These are phyloP conservation scores for Papilio helenus DNA, from an alignment of 1,140 invertebrate genomes.

Conservation along the genomic window DNA sequence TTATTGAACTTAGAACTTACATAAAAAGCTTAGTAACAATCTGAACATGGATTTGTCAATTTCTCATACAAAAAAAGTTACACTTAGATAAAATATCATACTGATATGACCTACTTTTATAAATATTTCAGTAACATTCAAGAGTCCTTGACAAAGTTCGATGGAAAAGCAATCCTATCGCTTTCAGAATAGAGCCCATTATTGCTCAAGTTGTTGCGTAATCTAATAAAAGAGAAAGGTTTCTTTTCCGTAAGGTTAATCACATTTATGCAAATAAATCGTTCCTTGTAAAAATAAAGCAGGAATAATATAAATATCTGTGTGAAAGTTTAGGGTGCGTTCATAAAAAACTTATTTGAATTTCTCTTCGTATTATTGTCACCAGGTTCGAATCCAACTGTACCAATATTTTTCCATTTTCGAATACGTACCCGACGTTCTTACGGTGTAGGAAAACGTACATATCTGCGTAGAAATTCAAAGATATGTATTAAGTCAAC, in stretches of 20 bases:
- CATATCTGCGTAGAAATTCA: too few relatives aligned
- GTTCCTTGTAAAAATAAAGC: slow-evolving; percentile 23
- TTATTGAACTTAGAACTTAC: too few relatives aligned
- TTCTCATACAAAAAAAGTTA: background rate
- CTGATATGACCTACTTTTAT: slow-evolving; percentile 46
- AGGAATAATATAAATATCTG: slow-evolving; percentile 47
- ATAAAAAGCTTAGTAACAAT: background rate
- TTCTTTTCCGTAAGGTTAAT: slow-evolving; percentile 53
- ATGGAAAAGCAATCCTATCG: slow-evolving; percentile 39
- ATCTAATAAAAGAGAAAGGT: slow-evolving; percentile 46
- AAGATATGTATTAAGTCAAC: too few relatives aligned
- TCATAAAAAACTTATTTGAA: slow-evolving; percentile 3
- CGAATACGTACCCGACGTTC: too few relatives aligned
- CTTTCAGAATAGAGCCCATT: slow-evolving; percentile 36
- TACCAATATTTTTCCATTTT: too few relatives aligned
- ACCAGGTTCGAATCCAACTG: too few relatives aligned
- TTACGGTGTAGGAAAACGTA: too few relatives aligned
- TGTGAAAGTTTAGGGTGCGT: slow-evolving; percentile 38
- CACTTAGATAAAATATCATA: slow-evolving; percentile 3
- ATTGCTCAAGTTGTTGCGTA: slow-evolving; percentile 20
- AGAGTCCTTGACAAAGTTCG: slow-evolving; percentile 32
- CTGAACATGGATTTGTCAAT: background rate
- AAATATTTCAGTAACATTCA: slow-evolving; percentile 46
- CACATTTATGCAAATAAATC: slow-evolving; percentile 54
- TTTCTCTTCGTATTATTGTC: background rate